phyloP scores from a whole-genome alignment of 2,113 vertebrate species.

The Taxidea taxus region DNA sequence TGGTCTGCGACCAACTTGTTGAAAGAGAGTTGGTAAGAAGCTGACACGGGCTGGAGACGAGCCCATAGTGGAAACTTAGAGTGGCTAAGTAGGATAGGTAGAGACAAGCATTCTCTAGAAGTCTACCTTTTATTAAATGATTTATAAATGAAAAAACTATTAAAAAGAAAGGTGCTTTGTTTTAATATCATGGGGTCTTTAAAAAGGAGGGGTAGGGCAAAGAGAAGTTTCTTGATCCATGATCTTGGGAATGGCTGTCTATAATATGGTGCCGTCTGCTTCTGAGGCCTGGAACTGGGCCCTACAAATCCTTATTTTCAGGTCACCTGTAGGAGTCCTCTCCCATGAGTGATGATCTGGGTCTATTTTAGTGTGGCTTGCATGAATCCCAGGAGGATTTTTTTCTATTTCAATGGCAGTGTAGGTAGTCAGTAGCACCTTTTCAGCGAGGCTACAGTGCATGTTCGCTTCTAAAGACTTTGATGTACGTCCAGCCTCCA shows the following conservation, averaged over 20 bases:
- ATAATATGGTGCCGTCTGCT: not conserved
- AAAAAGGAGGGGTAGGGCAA: not conserved
- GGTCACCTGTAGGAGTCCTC: not conserved
- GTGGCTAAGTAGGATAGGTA: not conserved
- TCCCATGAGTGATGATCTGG: not conserved
- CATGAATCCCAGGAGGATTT: not conserved
- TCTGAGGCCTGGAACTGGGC: not conserved
- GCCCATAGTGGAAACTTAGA: not conserved
- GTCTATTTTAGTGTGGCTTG: not conserved
- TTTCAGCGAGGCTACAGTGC: not conserved
- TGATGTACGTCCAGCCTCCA: not conserved
- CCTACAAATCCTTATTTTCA: not conserved
- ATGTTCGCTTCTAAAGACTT: not conserved
- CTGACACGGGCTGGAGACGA: not conserved
- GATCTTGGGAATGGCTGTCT: not conserved
- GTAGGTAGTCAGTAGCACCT: not conserved
- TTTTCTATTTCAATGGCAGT: not conserved
- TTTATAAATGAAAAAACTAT: not conserved
- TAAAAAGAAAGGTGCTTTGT: not conserved
- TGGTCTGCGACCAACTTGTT: not conserved
- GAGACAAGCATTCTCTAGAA: not conserved
- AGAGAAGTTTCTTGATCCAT: not conserved
- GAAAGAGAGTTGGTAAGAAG: not conserved
- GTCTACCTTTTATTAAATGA: not conserved
- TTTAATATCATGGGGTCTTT: not conserved